Conservation (phyloP, 2,888 invertebrate genomes). For the Rotaria macrura region DNA sequence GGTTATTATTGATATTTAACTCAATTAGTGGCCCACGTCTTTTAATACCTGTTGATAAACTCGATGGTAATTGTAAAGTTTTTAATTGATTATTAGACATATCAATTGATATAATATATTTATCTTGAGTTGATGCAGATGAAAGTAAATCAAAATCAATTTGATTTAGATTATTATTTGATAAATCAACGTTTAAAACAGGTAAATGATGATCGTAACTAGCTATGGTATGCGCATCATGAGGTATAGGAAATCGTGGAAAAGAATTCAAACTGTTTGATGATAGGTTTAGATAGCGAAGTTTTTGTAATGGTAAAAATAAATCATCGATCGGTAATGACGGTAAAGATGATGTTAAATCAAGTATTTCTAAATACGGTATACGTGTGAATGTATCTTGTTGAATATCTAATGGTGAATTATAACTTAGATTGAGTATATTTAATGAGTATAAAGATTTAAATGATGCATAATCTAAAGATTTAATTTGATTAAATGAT, state of each 20-base stretch:
- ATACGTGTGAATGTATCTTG: neutral
- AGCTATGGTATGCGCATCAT: neutral
- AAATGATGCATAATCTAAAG: constrained; percentile 9
- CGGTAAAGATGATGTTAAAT: neutral
- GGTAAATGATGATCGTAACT: constrained; percentile 13
- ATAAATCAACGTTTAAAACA: neutral
- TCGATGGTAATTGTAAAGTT: neutral
- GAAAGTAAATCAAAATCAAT: neutral
- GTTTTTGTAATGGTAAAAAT: constrained; percentile 18
- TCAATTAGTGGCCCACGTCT: constrained; percentile 14
- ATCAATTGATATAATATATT: neutral
- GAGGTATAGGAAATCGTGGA: neutral
- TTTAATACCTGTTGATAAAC: neutral
- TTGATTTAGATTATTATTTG: neutral
- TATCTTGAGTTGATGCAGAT: constrained; percentile 10
- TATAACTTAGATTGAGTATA: constrained; percentile 13
- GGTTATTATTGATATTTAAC: constrained; percentile 5
- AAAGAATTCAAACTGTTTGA: neutral
- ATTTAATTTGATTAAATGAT: neutral
- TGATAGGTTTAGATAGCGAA: neutral
- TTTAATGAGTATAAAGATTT: constrained; percentile 18
- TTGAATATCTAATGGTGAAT: constrained; percentile 9
- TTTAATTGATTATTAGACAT: neutral
- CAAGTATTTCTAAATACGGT: constrained; percentile 5
- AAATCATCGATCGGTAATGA: neutral